phyloP scores from a whole-genome alignment of 2,113 vertebrate species.

The Tetraodon nigroviridis region DNA sequence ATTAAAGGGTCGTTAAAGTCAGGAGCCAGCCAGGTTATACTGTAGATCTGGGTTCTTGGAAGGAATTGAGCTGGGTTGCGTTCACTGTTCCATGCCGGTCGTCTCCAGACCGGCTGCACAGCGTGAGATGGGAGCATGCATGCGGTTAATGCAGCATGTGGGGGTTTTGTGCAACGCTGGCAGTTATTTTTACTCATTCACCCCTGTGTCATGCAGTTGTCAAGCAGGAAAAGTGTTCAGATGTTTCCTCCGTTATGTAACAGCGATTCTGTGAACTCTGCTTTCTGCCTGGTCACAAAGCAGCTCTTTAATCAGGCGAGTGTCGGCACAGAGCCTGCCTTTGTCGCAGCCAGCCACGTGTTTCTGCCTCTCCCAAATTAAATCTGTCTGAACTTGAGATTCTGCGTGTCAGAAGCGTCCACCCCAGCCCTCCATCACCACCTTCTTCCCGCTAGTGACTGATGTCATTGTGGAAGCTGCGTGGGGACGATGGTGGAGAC shows the following conservation, averaged over 20 bases:
- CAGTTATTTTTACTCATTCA: not conserved
- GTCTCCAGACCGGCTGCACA: no score
- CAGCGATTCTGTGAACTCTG: not conserved
- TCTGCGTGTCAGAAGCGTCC: slow-evolving; percentile 30
- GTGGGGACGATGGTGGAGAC: slow-evolving; percentile 35
- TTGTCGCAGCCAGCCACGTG: no score
- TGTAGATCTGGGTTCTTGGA: no score
- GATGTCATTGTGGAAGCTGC: slow-evolving; percentile 50
- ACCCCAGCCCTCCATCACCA: slow-evolving; percentile 18
- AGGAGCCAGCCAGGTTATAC: no score
- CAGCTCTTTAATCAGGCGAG: slow-evolving; percentile 23
- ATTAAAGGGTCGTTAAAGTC: no score
- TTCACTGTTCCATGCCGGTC: no score
- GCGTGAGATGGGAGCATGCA: no score
- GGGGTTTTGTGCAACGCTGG: no score
- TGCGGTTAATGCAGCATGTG: no score
- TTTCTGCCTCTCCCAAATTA: no score
- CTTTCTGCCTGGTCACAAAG: slow-evolving; percentile 19
- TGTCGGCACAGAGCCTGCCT: slow-evolving; percentile 18
- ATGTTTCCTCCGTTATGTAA: not conserved
- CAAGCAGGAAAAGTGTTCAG: slow-evolving; percentile 14
- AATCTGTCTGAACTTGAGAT: slow-evolving; percentile 37
- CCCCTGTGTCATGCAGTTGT: slow-evolving; percentile 9
- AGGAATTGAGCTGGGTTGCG: no score
- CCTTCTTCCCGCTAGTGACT: slow-evolving; percentile 36